Base-by-base conservation (phyloP, 2,888 invertebrate species). In the Lottia scabra region DNA sequence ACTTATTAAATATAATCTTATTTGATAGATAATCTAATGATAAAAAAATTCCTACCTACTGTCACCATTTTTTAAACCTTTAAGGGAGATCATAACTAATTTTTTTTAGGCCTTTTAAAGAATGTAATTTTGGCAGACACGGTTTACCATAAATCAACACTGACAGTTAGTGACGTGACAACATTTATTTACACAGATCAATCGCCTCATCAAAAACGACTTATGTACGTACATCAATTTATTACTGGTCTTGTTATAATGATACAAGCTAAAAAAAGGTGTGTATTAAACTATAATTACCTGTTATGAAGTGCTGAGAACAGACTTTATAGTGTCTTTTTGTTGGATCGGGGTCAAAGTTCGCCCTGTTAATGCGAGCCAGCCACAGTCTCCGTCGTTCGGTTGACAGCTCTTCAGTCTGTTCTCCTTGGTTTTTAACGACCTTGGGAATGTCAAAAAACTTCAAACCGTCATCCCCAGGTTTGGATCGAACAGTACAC, bases 301-400 rank as follows among this genome's bases (percentile, higher is more conserved):
- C 72, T 30, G 67, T 26, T 48, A 72, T 63, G 30, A 72, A 72
- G 68, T 68, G 72, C 19, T 68, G 64, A n/a, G 65, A 64, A 43
- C 72, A 65, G 23, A 72, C 72, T 72, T 72, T 72, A n/a, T 30
- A 64, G 45, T 72, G 72, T 30, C 65, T 43, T 65, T 72, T 63
- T 19, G 23, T 65, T 0, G 15, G n/a, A n/a, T n/a, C n/a, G n/a
- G n/a, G n/a, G n/a, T n/a, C n/a, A 56, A 72, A 72, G 56, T 64
- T 56, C 4, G 63, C 67, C 15, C 72, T 13, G 23, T 72, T 72
- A 15, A 72, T 72, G 12, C 67, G 63, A 4, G 72, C 43, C 45
- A 67, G 8, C 72, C 67, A 67, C 38, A 72, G 8, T 38, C 6
- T 48, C n/a, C 72, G 16, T 16, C 72, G 38, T 43, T 72, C 64